phyloP scores from a whole-genome alignment of 2,113 vertebrate genomes.

The Recurvirostra avosetta region DNA sequence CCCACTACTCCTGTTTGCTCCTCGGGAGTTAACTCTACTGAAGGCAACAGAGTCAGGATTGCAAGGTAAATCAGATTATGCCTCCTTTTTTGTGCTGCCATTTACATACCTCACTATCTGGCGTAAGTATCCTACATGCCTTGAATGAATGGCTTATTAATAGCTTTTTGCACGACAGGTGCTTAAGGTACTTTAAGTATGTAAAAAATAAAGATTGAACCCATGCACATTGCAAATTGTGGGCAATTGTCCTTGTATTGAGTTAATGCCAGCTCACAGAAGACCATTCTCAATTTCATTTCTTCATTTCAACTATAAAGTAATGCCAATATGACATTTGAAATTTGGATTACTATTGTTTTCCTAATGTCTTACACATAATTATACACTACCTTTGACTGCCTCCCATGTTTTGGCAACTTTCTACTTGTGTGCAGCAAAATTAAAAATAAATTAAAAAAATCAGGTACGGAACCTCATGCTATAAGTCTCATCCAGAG shows the following conservation, averaged over 20 bases:
- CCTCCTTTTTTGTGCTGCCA: background rate
- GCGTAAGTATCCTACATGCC: background rate
- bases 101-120: background rate
- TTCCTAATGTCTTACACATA: background rate
- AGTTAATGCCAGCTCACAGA: background rate
- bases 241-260: background rate
- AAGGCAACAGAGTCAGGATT: background rate
- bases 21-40: background rate
- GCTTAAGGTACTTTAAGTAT: background rate
- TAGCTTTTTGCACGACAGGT: background rate
- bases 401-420: background rate
- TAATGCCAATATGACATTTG: background rate
- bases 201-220: background rate
- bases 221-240: rapidly evolving
- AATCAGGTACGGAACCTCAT: background rate
- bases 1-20: background rate
- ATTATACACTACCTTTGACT: background rate
- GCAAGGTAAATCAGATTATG: background rate
- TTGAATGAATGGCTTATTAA: background rate
- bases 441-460: background rate
- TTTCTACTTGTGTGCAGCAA: background rate
- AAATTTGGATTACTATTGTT: background rate
- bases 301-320: background rate
- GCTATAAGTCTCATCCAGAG: background rate
- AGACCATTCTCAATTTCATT: background rate